Conservation (phyloP, 1,140 invertebrate species). For the Lethocerus indicus region DNA sequence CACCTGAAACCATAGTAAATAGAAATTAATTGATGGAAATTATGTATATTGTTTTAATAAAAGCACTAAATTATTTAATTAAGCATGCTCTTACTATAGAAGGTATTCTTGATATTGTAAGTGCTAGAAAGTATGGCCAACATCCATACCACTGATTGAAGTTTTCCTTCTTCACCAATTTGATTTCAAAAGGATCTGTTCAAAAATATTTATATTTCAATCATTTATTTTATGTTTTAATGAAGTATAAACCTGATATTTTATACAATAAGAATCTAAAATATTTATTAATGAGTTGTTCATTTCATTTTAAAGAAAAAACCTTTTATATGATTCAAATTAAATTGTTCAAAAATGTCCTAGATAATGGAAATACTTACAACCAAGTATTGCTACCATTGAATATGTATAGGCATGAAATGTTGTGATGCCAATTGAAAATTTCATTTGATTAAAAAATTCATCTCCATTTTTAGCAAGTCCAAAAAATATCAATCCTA, state of each 20-base stretch:
- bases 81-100: slow-evolving; percentile 23
- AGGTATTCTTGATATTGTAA: slow-evolving; percentile 48
- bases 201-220: slow-evolving; percentile 11
- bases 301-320: not conserved
- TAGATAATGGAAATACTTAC: slow-evolving; percentile 17
- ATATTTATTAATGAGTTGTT: not conserved
- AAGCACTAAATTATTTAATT: not conserved
- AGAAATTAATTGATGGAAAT: not conserved
- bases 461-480: slow-evolving; percentile 38
- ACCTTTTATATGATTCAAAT: not conserved
- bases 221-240: not conserved
- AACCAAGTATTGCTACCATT: slow-evolving; percentile 34
- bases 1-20: slow-evolving; percentile 21
- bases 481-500: slow-evolving; percentile 37
- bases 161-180: slow-evolving; percentile 61
- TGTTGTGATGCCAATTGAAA: slow-evolving; percentile 40
- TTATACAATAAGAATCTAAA: not conserved
- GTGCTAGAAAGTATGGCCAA: slow-evolving; percentile 57
- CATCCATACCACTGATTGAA: slow-evolving; percentile 72
- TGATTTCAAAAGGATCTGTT: slow-evolving; percentile 61
- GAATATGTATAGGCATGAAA: slow-evolving; percentile 46
- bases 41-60: not conserved
- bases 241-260: not conserved
- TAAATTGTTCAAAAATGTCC: not conserved
- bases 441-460: slow-evolving; percentile 47